A percentile compares a stretch with the other conserved stretches of the same genome.
Conservation (phyloP, 1,140 invertebrate species). For the Drosophila lini region DNA sequence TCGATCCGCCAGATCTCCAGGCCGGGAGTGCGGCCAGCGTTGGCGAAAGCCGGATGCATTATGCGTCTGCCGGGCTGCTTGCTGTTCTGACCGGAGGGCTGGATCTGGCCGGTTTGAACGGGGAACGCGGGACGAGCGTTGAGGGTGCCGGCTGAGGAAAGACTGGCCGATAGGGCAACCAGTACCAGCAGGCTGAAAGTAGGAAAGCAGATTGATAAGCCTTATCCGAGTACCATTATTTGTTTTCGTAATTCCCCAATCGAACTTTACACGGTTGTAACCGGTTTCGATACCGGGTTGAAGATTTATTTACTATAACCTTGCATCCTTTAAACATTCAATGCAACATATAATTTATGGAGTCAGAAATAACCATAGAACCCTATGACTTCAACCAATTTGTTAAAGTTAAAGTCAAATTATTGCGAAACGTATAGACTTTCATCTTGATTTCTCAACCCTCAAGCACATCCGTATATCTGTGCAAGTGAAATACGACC, state of each 20-base stretch:
- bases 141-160: constrained; percentile 69
- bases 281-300: not conserved
- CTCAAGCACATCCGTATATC: not conserved
- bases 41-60: constrained; percentile 87
- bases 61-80: constrained; percentile 75
- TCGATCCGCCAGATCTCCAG: constrained; percentile 89
- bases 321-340: not conserved
- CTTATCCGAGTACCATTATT: constrained; percentile 13
- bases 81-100: constrained; percentile 48
- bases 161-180: constrained; percentile 49
- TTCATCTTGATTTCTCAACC: not conserved
- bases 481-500: constrained; percentile 49
- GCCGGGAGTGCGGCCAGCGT: constrained; percentile 87
- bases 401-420: not conserved
- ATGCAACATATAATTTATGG: not conserved
- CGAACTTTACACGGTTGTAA: not conserved
- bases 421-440: not conserved
- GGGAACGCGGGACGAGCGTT: constrained; percentile 73
- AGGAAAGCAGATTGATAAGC: constrained; percentile 25
- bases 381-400: no score
- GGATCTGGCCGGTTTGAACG: constrained; percentile 60
- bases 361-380: not conserved
- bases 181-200: constrained; percentile 50
- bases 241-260: constrained; percentile 2
- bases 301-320: not conserved